Conservation (phyloP, 2,888 invertebrate species). For the Notodonta ziczac region DNA sequence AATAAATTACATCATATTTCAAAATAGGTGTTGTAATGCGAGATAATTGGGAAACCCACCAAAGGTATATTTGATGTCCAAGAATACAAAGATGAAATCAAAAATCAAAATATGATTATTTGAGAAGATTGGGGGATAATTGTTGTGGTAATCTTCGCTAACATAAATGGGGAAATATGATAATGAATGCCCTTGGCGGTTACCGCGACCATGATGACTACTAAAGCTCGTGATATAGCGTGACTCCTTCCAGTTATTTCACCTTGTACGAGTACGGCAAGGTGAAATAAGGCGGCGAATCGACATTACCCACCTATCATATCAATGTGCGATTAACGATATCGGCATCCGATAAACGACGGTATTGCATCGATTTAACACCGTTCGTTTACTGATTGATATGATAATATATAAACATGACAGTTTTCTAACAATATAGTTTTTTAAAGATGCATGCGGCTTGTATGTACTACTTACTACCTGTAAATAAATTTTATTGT, state of each 20-base stretch:
- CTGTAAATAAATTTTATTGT: too few species aligned
- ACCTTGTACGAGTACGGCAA: slow-evolving; percentile 29
- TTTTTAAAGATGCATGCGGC: neutral
- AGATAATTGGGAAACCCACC: too few species aligned
- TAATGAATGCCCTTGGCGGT: neutral
- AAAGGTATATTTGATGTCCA: too few species aligned
- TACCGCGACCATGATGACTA: neutral
- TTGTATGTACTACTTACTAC: neutral
- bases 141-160: neutral
- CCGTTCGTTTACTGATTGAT: slow-evolving; percentile 6
- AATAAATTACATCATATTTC: too few species aligned
- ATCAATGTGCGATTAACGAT: slow-evolving; percentile 28
- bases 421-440: neutral
- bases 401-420: neutral
- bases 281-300: slow-evolving; percentile 34
- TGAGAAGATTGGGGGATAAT: too few species aligned
- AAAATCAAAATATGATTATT: too few species aligned
- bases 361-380: slow-evolving; percentile 27
- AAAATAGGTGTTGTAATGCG: too few species aligned
- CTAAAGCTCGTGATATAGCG: slow-evolving; percentile 28
- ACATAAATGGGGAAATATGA: neutral
- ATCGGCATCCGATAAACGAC: slow-evolving; percentile 16
- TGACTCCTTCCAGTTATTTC: slow-evolving; percentile 44
- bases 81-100: too few species aligned
- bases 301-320: slow-evolving; percentile 26